These are phyloP conservation scores for Phenganax marumi DNA, from an alignment of 92 coral and sea anemone genomes.

Conservation along the genomic window DNA sequence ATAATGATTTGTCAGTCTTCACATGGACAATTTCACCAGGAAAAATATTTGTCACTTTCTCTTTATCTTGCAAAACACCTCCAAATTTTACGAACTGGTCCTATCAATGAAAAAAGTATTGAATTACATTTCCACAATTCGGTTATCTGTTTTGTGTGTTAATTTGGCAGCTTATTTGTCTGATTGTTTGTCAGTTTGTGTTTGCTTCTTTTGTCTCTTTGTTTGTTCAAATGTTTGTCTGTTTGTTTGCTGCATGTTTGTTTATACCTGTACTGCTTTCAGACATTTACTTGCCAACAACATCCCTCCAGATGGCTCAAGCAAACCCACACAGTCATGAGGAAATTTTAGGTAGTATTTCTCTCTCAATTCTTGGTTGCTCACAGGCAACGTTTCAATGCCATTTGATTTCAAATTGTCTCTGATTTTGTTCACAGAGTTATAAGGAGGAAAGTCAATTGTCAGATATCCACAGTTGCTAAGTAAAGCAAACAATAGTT, in stretches of 20 bases:
- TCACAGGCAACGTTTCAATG: neutral
- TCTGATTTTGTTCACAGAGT: neutral
- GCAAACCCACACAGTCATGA: neutral
- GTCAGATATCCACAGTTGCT: constrained; percentile 14
- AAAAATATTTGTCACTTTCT: constrained; percentile 70
- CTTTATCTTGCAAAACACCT: constrained; percentile 78
- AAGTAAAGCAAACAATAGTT: no score
- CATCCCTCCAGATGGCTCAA: constrained; percentile 27
- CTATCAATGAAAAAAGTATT: constrained; percentile 30
- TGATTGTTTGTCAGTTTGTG: neutral
- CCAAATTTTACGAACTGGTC: constrained; percentile 87
- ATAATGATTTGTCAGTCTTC: constrained; percentile 62
- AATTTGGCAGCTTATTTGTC: neutral
- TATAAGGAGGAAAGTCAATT: neutral
- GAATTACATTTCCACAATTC: neutral
- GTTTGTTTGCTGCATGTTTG: neutral
- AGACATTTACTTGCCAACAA: constrained; percentile 37
- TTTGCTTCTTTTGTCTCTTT: no score
- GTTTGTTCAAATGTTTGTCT: no score
- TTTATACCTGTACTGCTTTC: constrained; percentile 23
- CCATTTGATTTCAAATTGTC: constrained; percentile 12
- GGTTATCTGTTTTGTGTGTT: neutral
- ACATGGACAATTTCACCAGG: constrained; percentile 70
- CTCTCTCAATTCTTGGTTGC: constrained; percentile 12
- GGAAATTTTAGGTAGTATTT: constrained; percentile 26